Evolutionary conservation across 2,113 vertebrate species (phyloP).

Genomic region (Paralichthys olivaceus): DNA sequence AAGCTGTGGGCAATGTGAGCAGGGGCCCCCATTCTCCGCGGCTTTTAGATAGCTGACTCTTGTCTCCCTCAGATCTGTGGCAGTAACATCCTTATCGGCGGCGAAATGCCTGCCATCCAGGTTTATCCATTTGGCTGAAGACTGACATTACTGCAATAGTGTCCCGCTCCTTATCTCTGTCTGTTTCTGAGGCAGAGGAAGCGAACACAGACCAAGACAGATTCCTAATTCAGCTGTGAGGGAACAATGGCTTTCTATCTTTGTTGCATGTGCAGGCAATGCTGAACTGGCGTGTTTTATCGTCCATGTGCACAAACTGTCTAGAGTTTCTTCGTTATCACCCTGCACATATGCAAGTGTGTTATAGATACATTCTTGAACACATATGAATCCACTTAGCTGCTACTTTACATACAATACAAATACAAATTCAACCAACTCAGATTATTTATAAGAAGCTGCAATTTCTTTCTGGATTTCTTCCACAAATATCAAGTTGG

Average conservation of each 20-base stretch:
- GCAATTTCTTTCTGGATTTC: background rate
- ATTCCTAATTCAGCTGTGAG: slow-evolving; percentile 59
- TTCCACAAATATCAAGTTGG: too few relatives aligned
- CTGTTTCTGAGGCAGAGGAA: slow-evolving; percentile 53
- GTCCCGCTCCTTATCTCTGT: slow-evolving; percentile 62
- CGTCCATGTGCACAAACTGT: slow-evolving; percentile 30
- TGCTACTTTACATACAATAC: background rate
- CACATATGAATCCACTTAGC: background rate
- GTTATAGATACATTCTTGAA: too few relatives aligned
- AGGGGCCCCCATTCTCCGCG: slow-evolving; percentile 36
- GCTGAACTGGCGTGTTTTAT: slow-evolving; percentile 45
- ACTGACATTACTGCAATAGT: slow-evolving; percentile 64
- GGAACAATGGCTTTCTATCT: slow-evolving; percentile 66
- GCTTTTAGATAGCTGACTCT: slow-evolving; percentile 66
- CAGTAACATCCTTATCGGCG: slow-evolving; percentile 65
- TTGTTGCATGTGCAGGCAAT: slow-evolving; percentile 24
- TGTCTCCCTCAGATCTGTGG: slow-evolving; percentile 71
- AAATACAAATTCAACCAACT: too few relatives aligned
- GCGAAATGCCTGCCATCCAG: slow-evolving; percentile 64
- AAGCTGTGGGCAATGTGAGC: slow-evolving; percentile 33
- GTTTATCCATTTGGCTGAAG: slow-evolving; percentile 76
- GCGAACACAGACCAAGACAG: slow-evolving; percentile 57
- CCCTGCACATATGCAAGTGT: too few relatives aligned
- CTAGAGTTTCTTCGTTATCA: too few relatives aligned
- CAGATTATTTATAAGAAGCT: too few relatives aligned